Evolutionary conservation across 2,113 vertebrate species (phyloP), one percentile per base, ranked within the genome.

Genomic region (Misgurnus anguillicaudatus): DNA sequence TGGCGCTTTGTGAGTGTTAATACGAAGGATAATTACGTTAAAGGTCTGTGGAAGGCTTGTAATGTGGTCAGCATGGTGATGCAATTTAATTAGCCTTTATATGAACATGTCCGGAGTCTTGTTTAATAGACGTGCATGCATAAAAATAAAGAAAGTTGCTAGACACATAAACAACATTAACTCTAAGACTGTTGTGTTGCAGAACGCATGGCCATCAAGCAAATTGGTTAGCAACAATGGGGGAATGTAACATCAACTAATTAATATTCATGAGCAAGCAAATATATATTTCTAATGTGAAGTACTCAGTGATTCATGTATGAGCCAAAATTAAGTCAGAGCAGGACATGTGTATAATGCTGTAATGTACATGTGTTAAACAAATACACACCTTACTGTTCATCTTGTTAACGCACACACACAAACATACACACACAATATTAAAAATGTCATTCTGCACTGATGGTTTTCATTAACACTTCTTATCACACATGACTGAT

Each of bases 61-160:
- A 82, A 87, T 87, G 87, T 87, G 87, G 87, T 86, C 14, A 72
- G 86, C 82, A 88, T 74, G 24, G 76, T 13, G 82, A 80, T 90
- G 85, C 90, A 91, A 92, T 89, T 90, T 88, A 85, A 92, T 91
- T 91, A 91, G 69, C 87, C 87, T 81, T 81, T 85, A 90, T 89
- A 88, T 90, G 90, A 90, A 91, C 90, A 89, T 84, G 86, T 80
- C 47, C 31, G 39, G 51, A 19, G 53, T 19, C 7, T 57, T 14
- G 10, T 17, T 57, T 19, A 9, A 16, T 55, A 1, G 6, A 13
- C 51, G 6, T 4, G 45, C 45, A 13, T 47, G 13, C 13, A 47
- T 31, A 31, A 31, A 31, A 31, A 31, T 31, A 31, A 31, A 31
- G 24, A 31, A 31, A 31, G 24, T 31, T 31, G 24, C 24, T 31